These are phyloP conservation scores for Neotoxoptera formosana DNA, from an alignment of 1,140 invertebrate genomes.

Conservation along the genomic window DNA sequence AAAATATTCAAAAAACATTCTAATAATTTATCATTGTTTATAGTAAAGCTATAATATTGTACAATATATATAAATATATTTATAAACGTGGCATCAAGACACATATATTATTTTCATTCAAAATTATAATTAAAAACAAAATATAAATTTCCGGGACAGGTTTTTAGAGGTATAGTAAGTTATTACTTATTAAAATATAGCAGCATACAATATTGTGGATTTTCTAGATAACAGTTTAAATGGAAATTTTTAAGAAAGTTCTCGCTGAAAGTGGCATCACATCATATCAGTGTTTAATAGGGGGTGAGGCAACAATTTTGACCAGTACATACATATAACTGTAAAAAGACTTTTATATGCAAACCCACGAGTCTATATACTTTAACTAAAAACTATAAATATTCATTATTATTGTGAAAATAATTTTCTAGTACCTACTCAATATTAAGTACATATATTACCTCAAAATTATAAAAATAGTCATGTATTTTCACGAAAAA, in stretches of 20 bases:
- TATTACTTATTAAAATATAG: no score
- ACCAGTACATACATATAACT: no score
- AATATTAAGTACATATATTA: not conserved
- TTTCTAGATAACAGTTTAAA: not conserved
- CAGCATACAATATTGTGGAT: not conserved
- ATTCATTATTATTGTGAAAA: not conserved
- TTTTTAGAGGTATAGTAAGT: no score
- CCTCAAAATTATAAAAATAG: not conserved
- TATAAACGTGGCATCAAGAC: not conserved
- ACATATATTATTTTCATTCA: conserved; percentile 3
- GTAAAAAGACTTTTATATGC: not conserved
- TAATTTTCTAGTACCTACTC: not conserved
- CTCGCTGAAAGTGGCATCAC: not conserved
- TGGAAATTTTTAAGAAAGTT: not conserved
- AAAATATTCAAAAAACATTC: not conserved
- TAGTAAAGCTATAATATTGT: not conserved
- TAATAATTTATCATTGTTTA: not conserved
- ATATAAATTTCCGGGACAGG: not conserved
- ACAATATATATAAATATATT: not conserved
- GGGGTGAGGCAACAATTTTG: not conserved
- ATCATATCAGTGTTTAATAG: not conserved
- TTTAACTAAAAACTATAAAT: not conserved
- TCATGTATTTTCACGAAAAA: not conserved
- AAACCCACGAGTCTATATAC: not conserved
- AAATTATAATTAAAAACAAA: conserved; percentile 28